Evolutionary conservation across 2,888 invertebrate genomes (phyloP), one percentile per base, ranked within the genome.

Genomic region (Argyresthia albistria): DNA sequence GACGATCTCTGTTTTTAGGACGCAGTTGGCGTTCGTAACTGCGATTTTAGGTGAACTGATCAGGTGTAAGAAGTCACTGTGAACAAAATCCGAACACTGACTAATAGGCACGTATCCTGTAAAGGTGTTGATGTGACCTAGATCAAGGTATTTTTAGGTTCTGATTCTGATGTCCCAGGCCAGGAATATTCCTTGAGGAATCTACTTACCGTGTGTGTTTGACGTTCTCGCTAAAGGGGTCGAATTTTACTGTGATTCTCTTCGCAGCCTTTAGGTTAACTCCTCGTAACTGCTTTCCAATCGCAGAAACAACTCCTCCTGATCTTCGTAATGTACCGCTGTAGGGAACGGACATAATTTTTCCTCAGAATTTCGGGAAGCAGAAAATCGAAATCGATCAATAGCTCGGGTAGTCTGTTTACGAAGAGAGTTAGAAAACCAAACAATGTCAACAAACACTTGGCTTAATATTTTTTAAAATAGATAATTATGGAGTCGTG

Each of bases 211-310:
- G 89, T 62, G 89, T 89, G 59, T 89, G 89, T 56, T 80, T 84
- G 54, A 92, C 92, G 77, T 92, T 92, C 63, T 91, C 88, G 62
- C 91, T 89, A 76, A 96, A 96, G 4, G 97, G 96, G 82, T 97
- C 96, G 69, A 96, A 96, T 77, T 92, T 91, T 51, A 95, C 90
- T 51, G 91, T 90, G 55, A 97, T 90, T 76, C 91, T 90, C 65
- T 93, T 93, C 0, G 94, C 93, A 46, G 94, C 94, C 73, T 94
- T 94, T 55, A 96, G 87, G 86, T 93, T 94, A 9, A 96, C 76
- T 58, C 73, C 65, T 69, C 88, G 91, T 52, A 95, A 63, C 75
- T 96, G 93, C 77, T 93, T 93, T 51, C 78, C 80, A 61, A 95
- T 93, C 46, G 95, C 94, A 65, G 93, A 90, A 51, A 91, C 87